A percentile compares a stretch with the other conserved stretches of the same genome.
Conservation (phyloP, 1,140 invertebrate species). For the Agraylea sexmaculata region DNA sequence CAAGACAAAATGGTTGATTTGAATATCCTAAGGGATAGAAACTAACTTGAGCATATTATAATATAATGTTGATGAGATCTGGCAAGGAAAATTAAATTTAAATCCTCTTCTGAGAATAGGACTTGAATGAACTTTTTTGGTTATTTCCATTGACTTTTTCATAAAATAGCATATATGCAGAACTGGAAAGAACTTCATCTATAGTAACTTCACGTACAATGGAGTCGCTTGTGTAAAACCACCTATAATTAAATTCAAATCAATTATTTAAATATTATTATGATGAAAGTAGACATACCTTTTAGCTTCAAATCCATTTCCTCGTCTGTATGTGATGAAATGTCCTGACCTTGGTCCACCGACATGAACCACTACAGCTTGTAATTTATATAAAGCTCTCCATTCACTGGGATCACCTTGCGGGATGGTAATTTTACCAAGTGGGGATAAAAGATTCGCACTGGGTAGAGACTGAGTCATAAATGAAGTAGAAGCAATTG, state of each 20-base stretch:
- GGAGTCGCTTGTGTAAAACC: constrained; percentile 57
- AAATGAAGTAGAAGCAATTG: not conserved
- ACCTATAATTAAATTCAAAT: constrained; percentile 30
- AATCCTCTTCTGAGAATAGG: too few relatives aligned
- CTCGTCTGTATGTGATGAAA: constrained; percentile 82
- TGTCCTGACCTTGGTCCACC: constrained; percentile 79
- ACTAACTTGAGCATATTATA: too few relatives aligned
- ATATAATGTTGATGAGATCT: too few relatives aligned
- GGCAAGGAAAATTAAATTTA: too few relatives aligned
- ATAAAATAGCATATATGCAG: constrained; percentile 56
- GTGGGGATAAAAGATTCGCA: too few relatives aligned
- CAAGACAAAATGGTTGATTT: too few relatives aligned
- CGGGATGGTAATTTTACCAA: too few relatives aligned
- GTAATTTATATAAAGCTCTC: constrained; percentile 54
- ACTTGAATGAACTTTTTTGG: too few relatives aligned
- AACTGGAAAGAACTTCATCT: constrained; percentile 50
- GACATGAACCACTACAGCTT: constrained; percentile 79
- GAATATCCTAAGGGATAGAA: too few relatives aligned
- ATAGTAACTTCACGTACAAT: constrained; percentile 53
- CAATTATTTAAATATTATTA: not conserved
- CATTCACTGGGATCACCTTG: constrained; percentile 26
- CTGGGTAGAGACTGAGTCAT: not conserved
- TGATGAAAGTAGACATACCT: constrained; percentile 25
- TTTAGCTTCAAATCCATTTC: constrained; percentile 44
- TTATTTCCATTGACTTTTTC: constrained; percentile 34